Percentiles rank a stretch among this genome's conserved stretches.
Conservation (phyloP, 2,113 vertebrate species). For the Gallinago media region DNA sequence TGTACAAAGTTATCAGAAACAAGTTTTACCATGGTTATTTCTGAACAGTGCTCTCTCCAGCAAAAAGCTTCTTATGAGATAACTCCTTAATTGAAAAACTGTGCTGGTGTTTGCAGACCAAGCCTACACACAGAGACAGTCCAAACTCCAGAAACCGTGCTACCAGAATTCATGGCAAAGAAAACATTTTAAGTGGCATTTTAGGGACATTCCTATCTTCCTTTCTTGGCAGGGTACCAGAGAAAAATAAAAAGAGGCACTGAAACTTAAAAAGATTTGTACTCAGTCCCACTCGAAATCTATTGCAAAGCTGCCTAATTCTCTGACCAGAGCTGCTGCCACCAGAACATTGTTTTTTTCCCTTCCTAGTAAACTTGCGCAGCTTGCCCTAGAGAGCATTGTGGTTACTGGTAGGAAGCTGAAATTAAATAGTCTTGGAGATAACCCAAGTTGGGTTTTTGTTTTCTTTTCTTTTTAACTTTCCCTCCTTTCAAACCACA, state of each 20-base stretch:
- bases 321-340: neutral
- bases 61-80: neutral
- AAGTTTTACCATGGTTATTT: neutral
- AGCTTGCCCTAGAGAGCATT: neutral
- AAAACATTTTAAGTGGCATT: neutral
- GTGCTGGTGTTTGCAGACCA: neutral
- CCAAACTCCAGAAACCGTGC: neutral
- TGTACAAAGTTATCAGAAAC: neutral
- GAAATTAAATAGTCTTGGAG: neutral
- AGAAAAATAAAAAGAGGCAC: neutral
- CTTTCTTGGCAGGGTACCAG: neutral
- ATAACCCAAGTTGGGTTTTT: neutral
- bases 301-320: neutral
- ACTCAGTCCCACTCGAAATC: neutral
- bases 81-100: neutral
- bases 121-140: neutral
- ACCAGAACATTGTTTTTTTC: neutral
- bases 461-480: neutral
- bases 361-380: neutral
- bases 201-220: neutral
- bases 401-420: constrained; percentile 23
- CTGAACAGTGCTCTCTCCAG: neutral
- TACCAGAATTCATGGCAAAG: neutral
- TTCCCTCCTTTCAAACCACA: constrained; percentile 2
- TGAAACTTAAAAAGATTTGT: neutral